Evolutionary conservation across 2,888 invertebrate genomes (phyloP), one percentile per base, ranked within the genome.

Genomic region (Neoascia interrupta): DNA sequence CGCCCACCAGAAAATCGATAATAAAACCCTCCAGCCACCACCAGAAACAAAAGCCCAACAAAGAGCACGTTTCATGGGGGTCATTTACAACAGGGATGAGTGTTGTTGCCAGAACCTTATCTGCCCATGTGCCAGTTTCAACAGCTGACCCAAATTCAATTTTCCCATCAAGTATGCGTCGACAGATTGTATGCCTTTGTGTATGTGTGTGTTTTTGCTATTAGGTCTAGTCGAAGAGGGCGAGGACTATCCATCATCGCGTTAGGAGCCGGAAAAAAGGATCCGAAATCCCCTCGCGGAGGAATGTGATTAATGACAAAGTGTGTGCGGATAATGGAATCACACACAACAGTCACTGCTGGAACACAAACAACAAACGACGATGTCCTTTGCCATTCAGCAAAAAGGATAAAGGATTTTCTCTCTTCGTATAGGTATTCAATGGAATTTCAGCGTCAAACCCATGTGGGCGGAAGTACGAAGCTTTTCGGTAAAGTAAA

Each of bases 81-180:
- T 53, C 63, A 53, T 31, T 28, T 21, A 13, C 4, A 16, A 23
- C 23, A 34, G 37, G 54, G 23, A 54, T 54, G n/a, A n/a, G n/a
- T n/a, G n/a, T n/a, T n/a, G n/a, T n/a, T n/a, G n/a, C n/a, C n/a
- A n/a, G n/a, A n/a, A n/a, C n/a, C n/a, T n/a, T n/a, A n/a, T n/a
- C n/a, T n/a, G n/a, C n/a, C n/a, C n/a, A n/a, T n/a, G n/a, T n/a
- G n/a, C n/a, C 43, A 41, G 53, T 60, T 76, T 60, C 53, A 41
- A 54, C 64, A 60, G 39, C 31, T 76, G 76, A 76, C 76, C 76
- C 54, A 76, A 76, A 76, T 76, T 72, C 39, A 53, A 76, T 76
- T 64, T 54, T 43, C 23, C 51, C 61, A 36, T 15, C 60, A 41
- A 68, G 41, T 18, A n/a, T 19, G 8, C 16, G 19, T 34, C 19